Evolutionary conservation across 2,113 vertebrate species (phyloP), one percentile per base, ranked within the genome.

Genomic region (Noturus placidus): DNA sequence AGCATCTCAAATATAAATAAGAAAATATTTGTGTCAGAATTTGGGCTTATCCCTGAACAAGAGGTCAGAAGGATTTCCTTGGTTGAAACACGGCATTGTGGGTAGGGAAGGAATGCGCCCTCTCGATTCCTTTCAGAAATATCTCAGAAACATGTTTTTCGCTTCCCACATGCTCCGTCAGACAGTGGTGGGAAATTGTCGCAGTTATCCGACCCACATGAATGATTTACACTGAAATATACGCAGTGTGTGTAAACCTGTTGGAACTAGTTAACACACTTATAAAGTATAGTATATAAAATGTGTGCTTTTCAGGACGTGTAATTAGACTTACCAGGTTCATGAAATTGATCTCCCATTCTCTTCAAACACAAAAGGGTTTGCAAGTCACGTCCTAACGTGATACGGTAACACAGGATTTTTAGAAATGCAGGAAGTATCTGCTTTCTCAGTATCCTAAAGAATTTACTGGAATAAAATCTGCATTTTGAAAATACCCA

Each of bases 71-170:
- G 82, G 82, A 87, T 76, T 67, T 79, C 74, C 88, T 56, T n/a
- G 17, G n/a, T 82, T 76, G 57, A 87, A 85, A 57, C 42, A 86
- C 63, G 13, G 84, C 84, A 30, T 86, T 54, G 87, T 88, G 84
- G 87, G 89, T 83, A 20, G 83, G 20, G 63, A 65, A 83, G 70
- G 84, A 90, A 88, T 90, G 69, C 61, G 57, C 42, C 13, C 72
- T 90, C 78, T 84, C 72, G 35, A 27, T 82, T 77, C 54, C 80
- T 77, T 35, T 82, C 78, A 87, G 65, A 89, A 69, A 82, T 65
- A 57, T 90, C 61, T 90, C 56, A 19, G 2, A 81, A 10, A n/a
- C 5, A 5, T n/a, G 57, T 54, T 86, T 65, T 57, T 63, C 54
- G 4, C 86, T 67, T 86, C 72, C 35, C 61, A 70, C 76, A 22